Conservation (phyloP, 2,113 vertebrate genomes). For the Trematocara unimaculatum region DNA sequence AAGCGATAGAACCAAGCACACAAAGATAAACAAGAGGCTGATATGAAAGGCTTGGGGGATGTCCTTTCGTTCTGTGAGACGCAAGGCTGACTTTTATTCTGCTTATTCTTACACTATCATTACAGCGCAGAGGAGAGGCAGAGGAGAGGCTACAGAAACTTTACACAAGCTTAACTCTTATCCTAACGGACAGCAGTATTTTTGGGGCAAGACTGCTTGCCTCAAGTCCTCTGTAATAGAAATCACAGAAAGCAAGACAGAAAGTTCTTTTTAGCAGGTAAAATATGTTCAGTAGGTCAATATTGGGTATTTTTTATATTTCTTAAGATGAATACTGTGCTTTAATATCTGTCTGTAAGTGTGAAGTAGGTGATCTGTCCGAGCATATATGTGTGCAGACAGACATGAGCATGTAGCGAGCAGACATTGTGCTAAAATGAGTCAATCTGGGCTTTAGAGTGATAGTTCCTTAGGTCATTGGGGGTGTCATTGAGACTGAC, state of each 20-base stretch:
- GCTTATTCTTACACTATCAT: conserved; percentile 30
- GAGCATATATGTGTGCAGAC: background rate
- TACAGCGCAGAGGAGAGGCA: conserved; percentile 14
- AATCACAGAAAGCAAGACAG: background rate
- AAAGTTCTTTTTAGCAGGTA: background rate
- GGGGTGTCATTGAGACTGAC: background rate
- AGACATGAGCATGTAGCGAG: background rate
- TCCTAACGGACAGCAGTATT: conserved; percentile 7
- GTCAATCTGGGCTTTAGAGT: background rate
- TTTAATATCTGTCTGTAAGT: background rate
- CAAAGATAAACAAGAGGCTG: conserved; percentile 49
- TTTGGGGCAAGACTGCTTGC: conserved; percentile 6
- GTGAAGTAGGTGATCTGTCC: background rate
- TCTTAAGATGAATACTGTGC: background rate
- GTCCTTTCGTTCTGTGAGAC: conserved; percentile 26
- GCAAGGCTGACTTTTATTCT: conserved; percentile 12
- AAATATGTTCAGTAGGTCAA: background rate
- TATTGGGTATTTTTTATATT: background rate
- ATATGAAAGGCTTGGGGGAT: conserved; percentile 30
- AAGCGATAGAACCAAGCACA: conserved; percentile 44
- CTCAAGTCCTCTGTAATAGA: background rate
- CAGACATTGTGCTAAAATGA: background rate
- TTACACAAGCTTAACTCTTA: conserved; percentile 29
- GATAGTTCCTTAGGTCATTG: background rate
- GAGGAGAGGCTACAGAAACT: conserved; percentile 29